Evolutionary conservation across 2,113 vertebrate genomes (phyloP).

Genomic region (Sisor rabdophorus): DNA sequence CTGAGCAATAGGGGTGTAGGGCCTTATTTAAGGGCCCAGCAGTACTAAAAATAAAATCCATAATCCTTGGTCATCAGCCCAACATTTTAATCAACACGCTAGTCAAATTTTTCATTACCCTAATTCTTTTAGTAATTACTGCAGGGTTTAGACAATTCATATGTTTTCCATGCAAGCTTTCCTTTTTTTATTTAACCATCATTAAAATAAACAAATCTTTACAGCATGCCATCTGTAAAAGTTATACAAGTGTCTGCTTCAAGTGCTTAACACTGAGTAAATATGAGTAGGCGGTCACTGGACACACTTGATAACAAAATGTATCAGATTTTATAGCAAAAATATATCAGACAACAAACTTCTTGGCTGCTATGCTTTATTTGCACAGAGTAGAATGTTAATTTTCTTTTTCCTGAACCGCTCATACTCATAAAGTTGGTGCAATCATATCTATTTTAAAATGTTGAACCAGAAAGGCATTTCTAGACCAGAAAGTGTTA

Average conservation of each 20-base stretch:
- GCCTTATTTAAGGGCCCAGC: no score
- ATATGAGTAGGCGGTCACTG: neutral
- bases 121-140: no score
- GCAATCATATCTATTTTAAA: no score
- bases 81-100: no score
- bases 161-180: neutral
- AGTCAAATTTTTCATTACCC: neutral
- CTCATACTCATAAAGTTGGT: constrained; percentile 10
- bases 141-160: neutral
- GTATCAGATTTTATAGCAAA: neutral
- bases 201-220: neutral
- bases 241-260: constrained; percentile 1
- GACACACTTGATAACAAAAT: neutral
- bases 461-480: no score
- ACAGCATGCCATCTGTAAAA: constrained; percentile 8
- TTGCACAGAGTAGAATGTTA: neutral
- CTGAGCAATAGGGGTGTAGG: no score
- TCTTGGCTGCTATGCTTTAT: neutral
- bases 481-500: no score
- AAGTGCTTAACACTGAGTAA: neutral
- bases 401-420: neutral
- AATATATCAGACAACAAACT: neutral
- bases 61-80: no score
- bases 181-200: neutral
- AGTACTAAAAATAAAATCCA: no score